Base-by-base conservation (phyloP, 2,797 vertebrate species). In the Muraenolepis orangiensis region DNA sequence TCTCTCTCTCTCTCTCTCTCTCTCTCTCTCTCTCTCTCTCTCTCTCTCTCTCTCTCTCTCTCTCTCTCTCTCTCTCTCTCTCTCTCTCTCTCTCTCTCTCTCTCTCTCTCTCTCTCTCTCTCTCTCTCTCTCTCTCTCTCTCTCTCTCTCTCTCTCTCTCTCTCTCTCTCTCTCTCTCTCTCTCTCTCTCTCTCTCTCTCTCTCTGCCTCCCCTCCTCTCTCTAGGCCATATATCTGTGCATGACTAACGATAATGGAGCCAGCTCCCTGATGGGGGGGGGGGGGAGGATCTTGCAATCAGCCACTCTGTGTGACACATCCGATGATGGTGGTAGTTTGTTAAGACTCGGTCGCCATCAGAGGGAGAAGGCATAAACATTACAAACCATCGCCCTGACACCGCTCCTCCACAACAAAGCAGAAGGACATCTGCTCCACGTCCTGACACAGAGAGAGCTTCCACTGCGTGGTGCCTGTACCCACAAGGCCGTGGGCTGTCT, bases 231-330 rank as follows among this genome's bases (percentile, higher is more conserved):
- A 46, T 46, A 84, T 88, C 85, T 80, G 79, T 66, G 83, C 85
- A 89, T 87, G 88, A 90, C 82, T 87, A 88, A 92, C 80, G 89
- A 85, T 92, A 90, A 91, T 91, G 88, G 87, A 86, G 87, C 82
- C 71, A 82, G 87, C 87, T 89, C 89, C 46, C 83, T 77, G 86
- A 87, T 88, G 89, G 89, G 87, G 86, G 18, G 20, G 20, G 20
- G 89, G 89, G 87, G 86, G 18, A 6, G 20, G 20, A 87, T 89
- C 89, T 84, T 84, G 88, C 86, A 91, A 90, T 91, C 86, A 91
- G 82, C 84, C 76, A 57, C 87, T 79, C 88, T 57, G 83, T 84
- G 68, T 87, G 88, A 82, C 87, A 83, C 78, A 73, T 75, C 75
- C 73, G 30, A 77, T 85, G 86, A 89, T 87, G 87, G 81, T 84